These are phyloP conservation scores for Chiridota heheva DNA, from an alignment of 35 echinoderm and acorn worm species.

Conservation along the genomic window DNA sequence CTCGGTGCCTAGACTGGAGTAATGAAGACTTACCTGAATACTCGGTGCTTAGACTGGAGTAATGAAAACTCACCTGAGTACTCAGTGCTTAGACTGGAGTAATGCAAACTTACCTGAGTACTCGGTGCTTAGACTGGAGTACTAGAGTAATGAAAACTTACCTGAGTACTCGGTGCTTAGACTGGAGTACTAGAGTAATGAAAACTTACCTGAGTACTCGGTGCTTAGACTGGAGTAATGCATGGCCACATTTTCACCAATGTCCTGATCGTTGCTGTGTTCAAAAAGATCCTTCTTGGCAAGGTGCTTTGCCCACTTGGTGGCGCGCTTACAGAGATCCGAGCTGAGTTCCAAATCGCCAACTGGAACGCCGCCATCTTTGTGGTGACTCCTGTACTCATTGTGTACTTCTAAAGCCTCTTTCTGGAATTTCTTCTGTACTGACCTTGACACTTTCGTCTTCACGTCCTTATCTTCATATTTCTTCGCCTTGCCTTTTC, in stretches of 20 bases:
- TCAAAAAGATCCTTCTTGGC: constrained; percentile 88
- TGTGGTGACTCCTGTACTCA: constrained; percentile 31
- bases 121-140: too few species aligned
- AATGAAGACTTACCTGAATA: constrained; percentile 97
- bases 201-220: constrained; percentile 86
- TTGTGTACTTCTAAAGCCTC: constrained; percentile 57
- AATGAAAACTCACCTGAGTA: too few species aligned
- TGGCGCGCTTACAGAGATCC: constrained; percentile 16
- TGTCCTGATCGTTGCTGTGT: constrained; percentile 71
- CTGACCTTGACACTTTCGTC: constrained; percentile 7
- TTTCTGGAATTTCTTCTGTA: constrained; percentile 46
- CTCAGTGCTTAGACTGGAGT: too few species aligned
- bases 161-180: too few species aligned
- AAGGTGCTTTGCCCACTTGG: constrained; percentile 63
- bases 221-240: constrained; percentile 82
- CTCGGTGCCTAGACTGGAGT: constrained; percentile 67
- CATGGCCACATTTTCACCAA: constrained; percentile 99
- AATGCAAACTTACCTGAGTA: too few species aligned
- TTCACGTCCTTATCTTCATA: constrained; percentile 23
- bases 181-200: too few species aligned
- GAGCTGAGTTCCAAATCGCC: background rate
- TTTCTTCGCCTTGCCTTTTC: constrained; percentile 31
- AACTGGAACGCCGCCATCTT: too few species aligned
- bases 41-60: constrained; percentile 67
- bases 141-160: too few species aligned